These are phyloP conservation scores for Petrocephalus sullivani DNA, from an alignment of 2,797 vertebrate species.

Conservation along the genomic window DNA sequence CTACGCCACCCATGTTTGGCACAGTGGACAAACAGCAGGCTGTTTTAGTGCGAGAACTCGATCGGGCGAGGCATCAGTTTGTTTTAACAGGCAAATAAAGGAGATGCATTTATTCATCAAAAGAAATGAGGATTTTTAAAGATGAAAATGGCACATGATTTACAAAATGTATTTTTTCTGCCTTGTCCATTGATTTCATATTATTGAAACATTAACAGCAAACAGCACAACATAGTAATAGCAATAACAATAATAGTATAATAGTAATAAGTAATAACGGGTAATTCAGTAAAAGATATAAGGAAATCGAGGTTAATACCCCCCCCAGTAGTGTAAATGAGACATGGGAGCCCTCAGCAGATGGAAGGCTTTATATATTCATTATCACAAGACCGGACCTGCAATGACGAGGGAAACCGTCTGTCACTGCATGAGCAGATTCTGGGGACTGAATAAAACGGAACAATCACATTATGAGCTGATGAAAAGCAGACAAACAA, in stretches of 20 bases:
- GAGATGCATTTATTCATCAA: not conserved
- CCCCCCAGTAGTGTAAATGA: not conserved
- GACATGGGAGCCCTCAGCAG: not conserved
- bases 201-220: not conserved
- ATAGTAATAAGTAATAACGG: no score
- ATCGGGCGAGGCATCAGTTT: not conserved
- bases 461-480: not conserved
- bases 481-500: not conserved
- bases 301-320: not conserved
- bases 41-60: slow-evolving; percentile 32
- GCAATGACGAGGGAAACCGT: not conserved
- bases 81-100: not conserved
- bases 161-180: not conserved
- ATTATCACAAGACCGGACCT: not conserved
- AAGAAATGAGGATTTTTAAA: not conserved
- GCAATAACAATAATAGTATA: not conserved
- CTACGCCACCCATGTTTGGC: slow-evolving; percentile 12
- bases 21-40: slow-evolving; percentile 29
- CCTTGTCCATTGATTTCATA: not conserved
- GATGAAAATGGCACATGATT: not conserved
- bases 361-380: not conserved
- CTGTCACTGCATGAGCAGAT: not conserved
- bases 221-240: not conserved
- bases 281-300: not conserved
- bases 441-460: not conserved